Conservation (phyloP, 1,140 invertebrate genomes). For the Pseudomyrmex flavicornis region DNA sequence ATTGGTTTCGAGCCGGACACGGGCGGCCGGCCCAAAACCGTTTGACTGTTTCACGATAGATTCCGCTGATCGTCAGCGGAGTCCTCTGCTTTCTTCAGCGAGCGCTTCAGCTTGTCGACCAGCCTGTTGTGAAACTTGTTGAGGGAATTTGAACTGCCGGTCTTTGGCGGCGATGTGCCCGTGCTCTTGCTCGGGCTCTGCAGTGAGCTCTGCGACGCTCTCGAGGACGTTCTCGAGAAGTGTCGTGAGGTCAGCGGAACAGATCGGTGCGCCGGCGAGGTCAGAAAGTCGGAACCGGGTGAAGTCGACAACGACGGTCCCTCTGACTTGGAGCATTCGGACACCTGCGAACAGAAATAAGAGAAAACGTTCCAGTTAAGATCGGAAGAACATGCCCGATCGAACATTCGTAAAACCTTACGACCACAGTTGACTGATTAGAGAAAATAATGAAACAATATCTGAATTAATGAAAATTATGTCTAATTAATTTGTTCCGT, state of each 20-base stretch:
- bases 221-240: conserved; percentile 87
- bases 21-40: conserved; percentile 83
- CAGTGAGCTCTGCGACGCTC: conserved; percentile 87
- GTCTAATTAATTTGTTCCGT: no score
- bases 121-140: conserved; percentile 94
- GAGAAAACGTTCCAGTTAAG: background rate
- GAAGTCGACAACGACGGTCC: conserved; percentile 90
- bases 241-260: conserved; percentile 87
- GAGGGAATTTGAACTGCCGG: conserved; percentile 87
- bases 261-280: conserved; percentile 88
- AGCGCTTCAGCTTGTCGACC: conserved; percentile 93
- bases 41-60: conserved; percentile 83
- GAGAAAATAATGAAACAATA: no score
- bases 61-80: conserved; percentile 85
- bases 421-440: no score
- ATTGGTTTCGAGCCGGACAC: conserved; percentile 82
- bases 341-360: conserved; percentile 82
- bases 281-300: conserved; percentile 88
- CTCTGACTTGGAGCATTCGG: conserved; percentile 92
- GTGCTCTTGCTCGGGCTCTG: conserved; percentile 87
- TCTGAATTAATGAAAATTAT: no score
- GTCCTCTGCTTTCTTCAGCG: conserved; percentile 89
- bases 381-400: background rate
- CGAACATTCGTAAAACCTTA: background rate
- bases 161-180: conserved; percentile 87